Evolutionary conservation across 1,140 invertebrate species (phyloP).

Genomic region (Orius laevigatus): DNA sequence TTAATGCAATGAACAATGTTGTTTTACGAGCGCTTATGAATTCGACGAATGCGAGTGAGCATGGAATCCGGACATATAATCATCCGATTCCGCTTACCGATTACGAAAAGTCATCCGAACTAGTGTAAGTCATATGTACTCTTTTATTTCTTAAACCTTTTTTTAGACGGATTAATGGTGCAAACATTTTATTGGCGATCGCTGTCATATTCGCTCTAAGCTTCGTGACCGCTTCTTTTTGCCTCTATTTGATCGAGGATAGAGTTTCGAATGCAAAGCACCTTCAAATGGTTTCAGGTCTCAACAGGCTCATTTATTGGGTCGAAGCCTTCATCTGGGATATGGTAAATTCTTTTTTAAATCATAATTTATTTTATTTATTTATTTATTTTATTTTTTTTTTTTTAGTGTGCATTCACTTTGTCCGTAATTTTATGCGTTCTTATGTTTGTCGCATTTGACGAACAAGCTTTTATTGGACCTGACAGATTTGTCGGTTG

Average conservation of each 20-base stretch:
- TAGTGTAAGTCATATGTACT: not conserved
- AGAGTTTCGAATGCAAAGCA: constrained; percentile 40
- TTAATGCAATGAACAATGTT: constrained; percentile 44
- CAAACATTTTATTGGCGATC: constrained; percentile 24
- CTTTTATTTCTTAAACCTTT: no score
- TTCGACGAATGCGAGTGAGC: not conserved
- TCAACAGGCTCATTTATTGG: constrained; percentile 38
- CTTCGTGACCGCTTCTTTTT: constrained; percentile 48
- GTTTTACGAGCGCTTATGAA: constrained; percentile 16
- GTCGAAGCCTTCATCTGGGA: constrained; percentile 41
- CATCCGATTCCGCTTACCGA: constrained; percentile 22
- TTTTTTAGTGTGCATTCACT: constrained; percentile 34
- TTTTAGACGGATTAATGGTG: no score
- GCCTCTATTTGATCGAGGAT: constrained; percentile 47
- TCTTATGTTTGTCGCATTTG: constrained; percentile 38
- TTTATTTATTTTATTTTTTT: constrained; percentile 8
- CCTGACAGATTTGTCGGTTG: constrained; percentile 32
- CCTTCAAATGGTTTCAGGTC: constrained; percentile 41
- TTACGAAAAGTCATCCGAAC: constrained; percentile 6
- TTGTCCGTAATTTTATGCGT: constrained; percentile 32
- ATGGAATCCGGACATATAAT: constrained; percentile 21
- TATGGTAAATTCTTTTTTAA: constrained; percentile 27
- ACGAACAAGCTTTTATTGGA: constrained; percentile 37
- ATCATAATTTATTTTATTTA: not conserved
- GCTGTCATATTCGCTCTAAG: constrained; percentile 45